phyloP scores from a whole-genome alignment of 2,888 invertebrate genomes.

The Amorpha juglandis region DNA sequence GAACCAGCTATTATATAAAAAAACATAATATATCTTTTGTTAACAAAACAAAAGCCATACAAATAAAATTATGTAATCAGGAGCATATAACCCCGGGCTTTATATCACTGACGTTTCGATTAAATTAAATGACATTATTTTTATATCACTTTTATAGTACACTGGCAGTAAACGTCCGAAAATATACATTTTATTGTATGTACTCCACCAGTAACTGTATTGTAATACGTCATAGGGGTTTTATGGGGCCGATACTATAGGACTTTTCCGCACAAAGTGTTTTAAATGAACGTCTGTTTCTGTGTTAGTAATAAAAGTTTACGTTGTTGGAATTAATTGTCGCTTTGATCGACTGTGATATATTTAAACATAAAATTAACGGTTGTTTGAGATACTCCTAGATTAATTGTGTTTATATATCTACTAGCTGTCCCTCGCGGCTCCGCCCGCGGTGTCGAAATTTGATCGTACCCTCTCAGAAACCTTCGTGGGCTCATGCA shows the following conservation, averaged over 20 bases:
- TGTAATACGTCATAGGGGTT: background rate
- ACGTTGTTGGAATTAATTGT: slow-evolving; percentile 6
- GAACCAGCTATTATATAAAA: no score
- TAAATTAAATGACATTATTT: slow-evolving; percentile 26
- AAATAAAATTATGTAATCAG: background rate
- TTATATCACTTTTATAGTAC: slow-evolving; percentile 29
- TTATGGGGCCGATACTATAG: background rate
- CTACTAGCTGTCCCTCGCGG: no score
- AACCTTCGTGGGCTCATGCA: no score
- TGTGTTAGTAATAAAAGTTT: slow-evolving; percentile 1
- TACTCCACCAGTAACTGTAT: slow-evolving; percentile 6
- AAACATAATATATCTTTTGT: background rate
- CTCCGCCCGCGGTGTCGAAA: no score
- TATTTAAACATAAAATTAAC: slow-evolving; percentile 23
- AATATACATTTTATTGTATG: slow-evolving; percentile 5
- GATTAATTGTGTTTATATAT: no score
- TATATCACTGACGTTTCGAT: background rate
- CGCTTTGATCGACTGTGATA: background rate
- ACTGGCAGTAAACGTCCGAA: slow-evolving; percentile 17
- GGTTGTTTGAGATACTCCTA: background rate
- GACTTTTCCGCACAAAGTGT: background rate
- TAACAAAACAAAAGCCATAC: background rate
- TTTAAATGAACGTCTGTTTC: background rate
- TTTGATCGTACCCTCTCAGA: no score
- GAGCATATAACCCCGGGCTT: background rate